These are phyloP conservation scores for Lophotriccus pileatus DNA, from an alignment of 2,797 vertebrate species.

Conservation along the genomic window DNA sequence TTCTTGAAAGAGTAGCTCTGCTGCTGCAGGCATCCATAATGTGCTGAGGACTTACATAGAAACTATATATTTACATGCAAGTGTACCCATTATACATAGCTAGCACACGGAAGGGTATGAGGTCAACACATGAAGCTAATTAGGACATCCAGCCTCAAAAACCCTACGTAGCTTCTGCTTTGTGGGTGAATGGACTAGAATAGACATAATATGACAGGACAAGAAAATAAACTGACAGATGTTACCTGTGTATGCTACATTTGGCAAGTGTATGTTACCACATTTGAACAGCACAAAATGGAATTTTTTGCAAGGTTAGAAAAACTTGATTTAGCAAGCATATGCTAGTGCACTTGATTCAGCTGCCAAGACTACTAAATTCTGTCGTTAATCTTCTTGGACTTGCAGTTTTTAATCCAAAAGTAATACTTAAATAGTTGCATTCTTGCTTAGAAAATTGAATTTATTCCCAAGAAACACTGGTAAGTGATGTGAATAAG, in stretches of 20 bases:
- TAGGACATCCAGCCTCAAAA: background rate
- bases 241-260: background rate
- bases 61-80: background rate
- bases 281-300: background rate
- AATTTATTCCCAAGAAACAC: background rate
- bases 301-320: background rate
- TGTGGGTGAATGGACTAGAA: background rate
- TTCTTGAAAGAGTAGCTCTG: background rate
- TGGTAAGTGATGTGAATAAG: background rate
- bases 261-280: background rate
- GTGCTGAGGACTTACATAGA: background rate
- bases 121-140: background rate
- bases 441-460: background rate
- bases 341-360: background rate
- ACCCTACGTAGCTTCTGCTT: background rate
- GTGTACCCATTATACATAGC: rapidly evolving
- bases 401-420: background rate
- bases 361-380: background rate
- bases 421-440: background rate
- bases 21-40: background rate
- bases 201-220: background rate
- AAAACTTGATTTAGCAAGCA: background rate
- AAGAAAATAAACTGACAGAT: background rate
- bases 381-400: background rate
- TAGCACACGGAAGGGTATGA: background rate